Percentiles rank a stretch among this genome's conserved stretches.
Conservation (phyloP, 2,888 invertebrate species). For the Orchesellides sinensis region DNA sequence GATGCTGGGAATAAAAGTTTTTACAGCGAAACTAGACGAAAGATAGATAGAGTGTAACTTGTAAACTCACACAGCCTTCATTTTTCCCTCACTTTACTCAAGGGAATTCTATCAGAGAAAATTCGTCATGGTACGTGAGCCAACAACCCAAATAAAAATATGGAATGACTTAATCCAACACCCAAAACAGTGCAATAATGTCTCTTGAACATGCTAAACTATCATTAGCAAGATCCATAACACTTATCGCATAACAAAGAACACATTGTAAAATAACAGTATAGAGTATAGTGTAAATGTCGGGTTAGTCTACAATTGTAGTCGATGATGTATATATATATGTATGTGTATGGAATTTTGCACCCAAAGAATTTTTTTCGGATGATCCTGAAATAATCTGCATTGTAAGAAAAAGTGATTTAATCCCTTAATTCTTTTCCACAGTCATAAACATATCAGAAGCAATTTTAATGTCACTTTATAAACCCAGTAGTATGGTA, state of each 20-base stretch:
- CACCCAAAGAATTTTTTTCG: neutral
- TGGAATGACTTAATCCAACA: conserved; percentile 64
- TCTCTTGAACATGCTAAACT: conserved; percentile 56
- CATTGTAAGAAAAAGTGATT: conserved; percentile 27
- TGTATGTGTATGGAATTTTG: neutral
- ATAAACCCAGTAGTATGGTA: no score
- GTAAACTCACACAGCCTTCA: conserved; percentile 1
- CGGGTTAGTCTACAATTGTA: neutral
- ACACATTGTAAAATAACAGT: neutral
- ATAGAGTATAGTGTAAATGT: neutral
- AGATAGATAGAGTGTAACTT: conserved; percentile 7
- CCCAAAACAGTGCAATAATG: conserved; percentile 62
- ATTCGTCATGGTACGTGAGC: conserved; percentile 64
- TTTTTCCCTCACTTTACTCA: conserved; percentile 31
- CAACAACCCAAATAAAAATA: conserved; percentile 63
- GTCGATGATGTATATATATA: neutral
- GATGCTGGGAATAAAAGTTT: conserved; percentile 56
- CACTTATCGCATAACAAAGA: conserved; percentile 46
- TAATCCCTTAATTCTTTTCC: conserved; percentile 30
- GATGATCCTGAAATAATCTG: conserved; percentile 35
- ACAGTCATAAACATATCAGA: conserved; percentile 35
- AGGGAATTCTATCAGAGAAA: conserved; percentile 60
- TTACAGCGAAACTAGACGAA: conserved; percentile 31
- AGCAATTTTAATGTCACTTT: conserved; percentile 6
- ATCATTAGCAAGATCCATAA: conserved; percentile 63